These are phyloP conservation scores for Pristionchus fissidentatus DNA, from an alignment of 2,888 invertebrate species.

Conservation along the genomic window DNA sequence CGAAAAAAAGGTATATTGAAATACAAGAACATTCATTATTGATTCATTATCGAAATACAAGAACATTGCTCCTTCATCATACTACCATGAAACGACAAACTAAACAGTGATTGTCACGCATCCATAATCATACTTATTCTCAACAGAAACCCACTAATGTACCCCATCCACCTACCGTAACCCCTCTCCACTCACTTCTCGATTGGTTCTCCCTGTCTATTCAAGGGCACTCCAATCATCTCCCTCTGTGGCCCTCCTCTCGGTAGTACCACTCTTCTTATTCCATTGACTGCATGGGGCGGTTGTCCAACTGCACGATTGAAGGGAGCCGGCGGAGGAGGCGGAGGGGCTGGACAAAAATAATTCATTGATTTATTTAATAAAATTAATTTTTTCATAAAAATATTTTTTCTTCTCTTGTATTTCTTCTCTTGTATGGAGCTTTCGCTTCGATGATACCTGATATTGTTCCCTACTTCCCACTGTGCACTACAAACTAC, in stretches of 20 bases:
- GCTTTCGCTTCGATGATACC: no score
- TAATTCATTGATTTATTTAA: no score
- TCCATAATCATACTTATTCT: no score
- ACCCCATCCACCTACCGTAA: not conserved
- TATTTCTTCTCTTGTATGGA: no score
- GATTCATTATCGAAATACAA: not conserved
- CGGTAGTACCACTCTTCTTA: not conserved
- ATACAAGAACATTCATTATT: not conserved
- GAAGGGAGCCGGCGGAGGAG: no score
- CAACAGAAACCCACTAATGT: not conserved
- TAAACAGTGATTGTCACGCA: no score
- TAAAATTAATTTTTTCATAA: no score
- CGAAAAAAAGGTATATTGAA: not conserved
- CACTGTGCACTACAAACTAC: no score
- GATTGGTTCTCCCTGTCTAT: not conserved
- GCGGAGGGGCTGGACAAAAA: no score
- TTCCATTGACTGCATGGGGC: slow-evolving; percentile 3
- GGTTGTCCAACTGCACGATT: not conserved
- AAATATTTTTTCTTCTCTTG: no score
- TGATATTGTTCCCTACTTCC: no score
- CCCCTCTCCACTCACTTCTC: not conserved
- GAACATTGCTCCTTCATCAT: not conserved
- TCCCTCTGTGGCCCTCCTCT: not conserved
- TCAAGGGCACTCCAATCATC: slow-evolving; percentile 12
- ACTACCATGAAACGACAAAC: no score